Evolutionary conservation across 2,888 invertebrate genomes (phyloP).

Genomic region (Hypomecis punctinalis): DNA sequence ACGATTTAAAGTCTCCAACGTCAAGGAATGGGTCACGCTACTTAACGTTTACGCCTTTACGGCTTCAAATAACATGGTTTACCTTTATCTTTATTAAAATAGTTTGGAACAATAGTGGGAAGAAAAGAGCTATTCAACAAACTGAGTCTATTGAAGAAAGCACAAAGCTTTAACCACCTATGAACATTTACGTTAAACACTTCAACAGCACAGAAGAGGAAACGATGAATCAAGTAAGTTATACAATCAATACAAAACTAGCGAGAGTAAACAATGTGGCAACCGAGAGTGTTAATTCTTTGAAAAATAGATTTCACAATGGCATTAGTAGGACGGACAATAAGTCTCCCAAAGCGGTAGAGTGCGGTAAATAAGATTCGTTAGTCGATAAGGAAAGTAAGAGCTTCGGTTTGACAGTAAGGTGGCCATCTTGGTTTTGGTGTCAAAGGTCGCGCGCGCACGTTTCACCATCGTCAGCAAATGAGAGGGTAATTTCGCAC

Average conservation of each 20-base stretch:
- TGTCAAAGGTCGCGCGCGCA: constrained; percentile 75
- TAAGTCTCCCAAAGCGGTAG: constrained; percentile 55
- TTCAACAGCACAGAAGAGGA: constrained; percentile 25
- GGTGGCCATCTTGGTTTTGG: constrained; percentile 73
- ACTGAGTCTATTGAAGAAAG: constrained; percentile 27
- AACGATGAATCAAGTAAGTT: constrained; percentile 39
- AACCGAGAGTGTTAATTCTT: constrained; percentile 61
- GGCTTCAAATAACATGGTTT: constrained; percentile 56
- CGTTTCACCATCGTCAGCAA: constrained; percentile 69
- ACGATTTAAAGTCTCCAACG: constrained; percentile 21
- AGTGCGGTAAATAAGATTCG: constrained; percentile 66
- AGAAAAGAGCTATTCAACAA: constrained; percentile 40
- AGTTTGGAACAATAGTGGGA: constrained; percentile 46
- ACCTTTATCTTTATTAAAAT: constrained; percentile 31
- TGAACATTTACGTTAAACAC: not conserved
- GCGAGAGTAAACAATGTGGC: constrained; percentile 49
- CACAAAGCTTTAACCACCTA: constrained; percentile 4
- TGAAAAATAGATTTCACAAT: constrained; percentile 59
- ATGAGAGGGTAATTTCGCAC: constrained; percentile 69
- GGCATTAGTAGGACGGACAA: constrained; percentile 59
- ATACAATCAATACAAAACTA: constrained; percentile 45
- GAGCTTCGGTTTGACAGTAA: constrained; percentile 75
- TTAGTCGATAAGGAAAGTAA: constrained; percentile 76
- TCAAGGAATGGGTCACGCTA: constrained; percentile 54
- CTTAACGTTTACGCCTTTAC: constrained; percentile 62